A percentile compares a stretch with the other conserved stretches of the same genome.
phyloP scores from a whole-genome alignment of 2,113 vertebrate genomes.

The Anthoscopus minutus region DNA sequence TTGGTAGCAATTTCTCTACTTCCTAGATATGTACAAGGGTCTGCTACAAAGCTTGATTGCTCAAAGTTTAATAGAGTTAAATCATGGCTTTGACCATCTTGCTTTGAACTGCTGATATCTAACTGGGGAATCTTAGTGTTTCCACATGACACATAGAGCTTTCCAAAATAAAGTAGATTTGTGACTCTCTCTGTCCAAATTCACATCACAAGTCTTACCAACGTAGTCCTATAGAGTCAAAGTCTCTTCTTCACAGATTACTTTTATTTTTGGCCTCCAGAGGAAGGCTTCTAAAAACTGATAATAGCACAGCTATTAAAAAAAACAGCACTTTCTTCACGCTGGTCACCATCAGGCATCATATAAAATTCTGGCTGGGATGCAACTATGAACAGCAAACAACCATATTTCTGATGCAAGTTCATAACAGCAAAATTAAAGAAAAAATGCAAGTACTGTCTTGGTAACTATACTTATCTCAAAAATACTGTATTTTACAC shows the following conservation, averaged over 20 bases:
- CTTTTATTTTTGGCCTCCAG: background rate
- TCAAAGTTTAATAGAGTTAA: background rate
- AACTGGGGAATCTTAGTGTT: background rate
- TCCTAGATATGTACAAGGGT: background rate
- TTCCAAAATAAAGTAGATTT: background rate
- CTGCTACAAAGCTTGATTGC: background rate
- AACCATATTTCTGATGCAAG: background rate
- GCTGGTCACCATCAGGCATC: rapidly evolving
- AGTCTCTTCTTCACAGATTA: background rate
- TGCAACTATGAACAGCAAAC: background rate
- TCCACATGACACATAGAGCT: rapidly evolving
- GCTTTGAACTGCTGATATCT: background rate
- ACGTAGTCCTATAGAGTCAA: background rate
- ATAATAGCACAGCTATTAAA: background rate
- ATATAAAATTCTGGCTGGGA: background rate
- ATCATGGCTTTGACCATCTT: background rate
- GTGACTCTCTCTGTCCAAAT: background rate
- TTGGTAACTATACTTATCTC: background rate
- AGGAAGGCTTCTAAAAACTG: background rate
- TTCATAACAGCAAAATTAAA: background rate
- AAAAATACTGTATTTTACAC: background rate
- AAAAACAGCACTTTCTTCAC: background rate
- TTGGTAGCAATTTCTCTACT: background rate
- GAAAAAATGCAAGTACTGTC: background rate
- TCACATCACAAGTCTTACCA: background rate